Base-by-base conservation (phyloP, 2,113 vertebrate species). In the human region DNA sequence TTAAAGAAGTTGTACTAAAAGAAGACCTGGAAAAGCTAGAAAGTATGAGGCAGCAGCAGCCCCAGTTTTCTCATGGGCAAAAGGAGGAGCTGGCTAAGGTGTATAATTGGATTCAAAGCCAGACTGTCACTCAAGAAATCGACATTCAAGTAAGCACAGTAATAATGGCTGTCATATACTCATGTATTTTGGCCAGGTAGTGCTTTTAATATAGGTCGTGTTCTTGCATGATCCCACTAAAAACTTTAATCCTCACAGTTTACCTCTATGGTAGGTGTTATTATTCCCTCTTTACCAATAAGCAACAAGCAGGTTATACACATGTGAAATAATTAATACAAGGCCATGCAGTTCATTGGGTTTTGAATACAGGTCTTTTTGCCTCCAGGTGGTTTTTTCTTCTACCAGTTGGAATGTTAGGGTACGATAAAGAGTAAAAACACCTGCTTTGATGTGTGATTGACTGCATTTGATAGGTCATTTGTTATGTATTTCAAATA, bases 1-100 rank as follows among this genome's bases (percentile, higher is more conserved):
- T 98, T 96, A 98, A 98, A 97, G 98, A 98, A 70, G 98, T 98
- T 1, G 99, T 99, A 75, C 97, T 99, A 68, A 99, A 99, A 59
- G 98, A 99, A 89, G 99, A 99, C 98, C 97, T 98, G 90, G 99
- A 99, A 92, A 99, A 99, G 94, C 98, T 99, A 38, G 96, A 92
- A 2, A 97, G 98, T 35, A 98, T 99, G 98, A 98, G 96, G 38
- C 97, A 96, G 61, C 98, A 96, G 72, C 99, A 99, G 98, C 99
- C 99, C 1, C 98, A 98, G 98, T 99, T 99, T 97, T 99, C 97
- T 0, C 98, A 98, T 0, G 97, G 98, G 40, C 99, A 99, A 95
- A 99, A 98, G 97, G 96, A 99, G 96, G 99, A 99, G 98, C 99
- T 99, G 43, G 98, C 99, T 5, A 97, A 98, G 52, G 99, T 99